Evolutionary conservation across 2,113 vertebrate genomes (phyloP).

Genomic region (Crotophaga sulcirostris): DNA sequence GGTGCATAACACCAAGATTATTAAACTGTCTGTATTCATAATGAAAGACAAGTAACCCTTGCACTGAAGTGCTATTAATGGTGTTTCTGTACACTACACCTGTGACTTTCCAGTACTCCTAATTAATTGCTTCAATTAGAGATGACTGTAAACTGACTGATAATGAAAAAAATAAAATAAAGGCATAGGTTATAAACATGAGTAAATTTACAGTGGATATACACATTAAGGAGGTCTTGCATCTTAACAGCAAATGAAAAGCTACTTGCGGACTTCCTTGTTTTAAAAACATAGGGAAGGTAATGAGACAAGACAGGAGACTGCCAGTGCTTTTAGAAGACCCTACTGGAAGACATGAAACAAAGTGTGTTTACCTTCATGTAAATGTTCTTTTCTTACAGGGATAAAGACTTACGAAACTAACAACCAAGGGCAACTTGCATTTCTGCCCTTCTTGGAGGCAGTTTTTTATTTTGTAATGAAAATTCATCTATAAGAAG

Average conservation of each 20-base stretch:
- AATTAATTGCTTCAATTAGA: background rate
- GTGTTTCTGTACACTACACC: background rate
- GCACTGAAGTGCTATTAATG: background rate
- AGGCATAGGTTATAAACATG: background rate
- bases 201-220: background rate
- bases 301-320: background rate
- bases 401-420: background rate
- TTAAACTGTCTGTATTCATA: background rate
- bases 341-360: background rate
- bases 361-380: background rate
- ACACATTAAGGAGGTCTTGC: background rate
- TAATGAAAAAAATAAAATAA: background rate
- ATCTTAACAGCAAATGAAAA: background rate
- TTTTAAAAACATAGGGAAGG: background rate
- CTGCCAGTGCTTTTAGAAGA: background rate
- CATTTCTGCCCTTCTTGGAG: background rate
- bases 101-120: background rate
- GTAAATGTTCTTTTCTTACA: background rate
- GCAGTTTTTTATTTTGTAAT: background rate
- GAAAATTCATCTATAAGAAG: background rate
- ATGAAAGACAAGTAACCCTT: background rate
- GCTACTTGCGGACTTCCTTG: background rate
- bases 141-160: background rate
- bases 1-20: background rate
- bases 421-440: background rate